A percentile compares a stretch with the other conserved stretches of the same genome.
phyloP scores from a whole-genome alignment of 2,888 invertebrate genomes.

The Agriopis marginaria region DNA sequence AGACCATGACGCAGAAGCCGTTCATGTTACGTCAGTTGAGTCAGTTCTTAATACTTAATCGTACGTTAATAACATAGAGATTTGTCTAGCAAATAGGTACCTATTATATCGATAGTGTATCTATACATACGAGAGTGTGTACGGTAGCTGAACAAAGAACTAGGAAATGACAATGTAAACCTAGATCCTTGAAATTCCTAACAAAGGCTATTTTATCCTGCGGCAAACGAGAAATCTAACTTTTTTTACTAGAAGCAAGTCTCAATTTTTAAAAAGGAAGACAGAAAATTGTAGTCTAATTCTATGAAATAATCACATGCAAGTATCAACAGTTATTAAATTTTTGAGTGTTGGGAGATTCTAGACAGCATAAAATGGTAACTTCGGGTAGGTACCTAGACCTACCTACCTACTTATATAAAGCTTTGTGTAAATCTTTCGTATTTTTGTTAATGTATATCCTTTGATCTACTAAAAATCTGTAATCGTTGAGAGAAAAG shows the following conservation, averaged over 20 bases:
- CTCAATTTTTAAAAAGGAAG: slow-evolving; percentile 12
- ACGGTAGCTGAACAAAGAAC: slow-evolving; percentile 42
- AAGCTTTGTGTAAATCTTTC: no score
- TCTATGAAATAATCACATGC: not conserved
- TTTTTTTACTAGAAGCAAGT: not conserved
- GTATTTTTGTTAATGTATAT: not conserved
- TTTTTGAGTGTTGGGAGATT: not conserved
- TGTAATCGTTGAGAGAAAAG: not conserved
- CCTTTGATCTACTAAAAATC: not conserved
- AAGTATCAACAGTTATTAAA: not conserved
- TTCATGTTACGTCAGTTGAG: slow-evolving; percentile 12
- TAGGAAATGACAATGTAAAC: slow-evolving; percentile 39
- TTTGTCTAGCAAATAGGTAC: slow-evolving; percentile 13
- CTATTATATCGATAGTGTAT: slow-evolving; percentile 3
- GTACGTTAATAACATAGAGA: slow-evolving; percentile 11
- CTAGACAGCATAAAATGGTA: not conserved
- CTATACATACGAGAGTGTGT: not conserved
- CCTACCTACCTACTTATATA: no score
- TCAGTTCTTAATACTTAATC: slow-evolving; percentile 18
- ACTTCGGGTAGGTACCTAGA: no score
- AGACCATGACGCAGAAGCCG: slow-evolving; percentile 23
- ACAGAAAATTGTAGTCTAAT: slow-evolving; percentile 5
- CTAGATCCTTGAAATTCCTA: slow-evolving; percentile 34
- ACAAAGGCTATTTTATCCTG: slow-evolving; percentile 30
- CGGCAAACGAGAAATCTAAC: slow-evolving; percentile 3